Conservation (phyloP, 2,888 invertebrate species). For the Liodrosophila aerea region DNA sequence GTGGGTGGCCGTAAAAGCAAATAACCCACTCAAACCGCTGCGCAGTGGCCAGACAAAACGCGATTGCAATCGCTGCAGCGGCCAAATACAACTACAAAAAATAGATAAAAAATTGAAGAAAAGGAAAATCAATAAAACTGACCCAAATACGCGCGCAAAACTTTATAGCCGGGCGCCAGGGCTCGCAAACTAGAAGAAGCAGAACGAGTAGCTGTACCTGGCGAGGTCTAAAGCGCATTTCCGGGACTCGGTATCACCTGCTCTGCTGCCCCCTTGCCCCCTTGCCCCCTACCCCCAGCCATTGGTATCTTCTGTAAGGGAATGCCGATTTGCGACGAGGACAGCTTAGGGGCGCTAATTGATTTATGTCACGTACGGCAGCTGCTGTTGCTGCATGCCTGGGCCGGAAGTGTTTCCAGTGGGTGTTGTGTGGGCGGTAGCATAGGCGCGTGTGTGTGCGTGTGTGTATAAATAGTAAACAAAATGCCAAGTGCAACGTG, state of each 20-base stretch:
- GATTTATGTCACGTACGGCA: conserved; percentile 72
- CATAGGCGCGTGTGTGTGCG: neutral
- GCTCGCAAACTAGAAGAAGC: neutral
- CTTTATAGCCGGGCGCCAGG: conserved; percentile 35
- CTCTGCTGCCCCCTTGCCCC: too few relatives aligned
- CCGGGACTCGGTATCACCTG: conserved; percentile 34
- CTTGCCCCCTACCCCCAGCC: neutral
- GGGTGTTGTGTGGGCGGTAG: neutral
- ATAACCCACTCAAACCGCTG: conserved; percentile 1
- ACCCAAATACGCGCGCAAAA: conserved; percentile 71
- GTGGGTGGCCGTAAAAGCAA: conserved; percentile 17
- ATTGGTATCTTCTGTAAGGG: conserved; percentile 34
- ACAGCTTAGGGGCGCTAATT: conserved; percentile 69
- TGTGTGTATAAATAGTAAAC: conserved; percentile 55
- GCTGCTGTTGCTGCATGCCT: conserved; percentile 19
- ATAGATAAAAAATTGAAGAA: conserved; percentile 28
- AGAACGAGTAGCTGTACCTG: neutral
- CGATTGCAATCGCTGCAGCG: conserved; percentile 59
- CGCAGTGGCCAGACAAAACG: conserved; percentile 43
- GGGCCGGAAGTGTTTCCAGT: conserved; percentile 15
- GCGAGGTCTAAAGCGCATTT: conserved; percentile 61
- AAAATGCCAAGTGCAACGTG: conserved; percentile 62
- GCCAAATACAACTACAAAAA: too few relatives aligned
- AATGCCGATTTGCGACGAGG: conserved; percentile 41
- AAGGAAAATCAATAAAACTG: conserved; percentile 71